Evolutionary conservation across 2,888 invertebrate species (phyloP).

Genomic region (Nemotelus nigrinus): DNA sequence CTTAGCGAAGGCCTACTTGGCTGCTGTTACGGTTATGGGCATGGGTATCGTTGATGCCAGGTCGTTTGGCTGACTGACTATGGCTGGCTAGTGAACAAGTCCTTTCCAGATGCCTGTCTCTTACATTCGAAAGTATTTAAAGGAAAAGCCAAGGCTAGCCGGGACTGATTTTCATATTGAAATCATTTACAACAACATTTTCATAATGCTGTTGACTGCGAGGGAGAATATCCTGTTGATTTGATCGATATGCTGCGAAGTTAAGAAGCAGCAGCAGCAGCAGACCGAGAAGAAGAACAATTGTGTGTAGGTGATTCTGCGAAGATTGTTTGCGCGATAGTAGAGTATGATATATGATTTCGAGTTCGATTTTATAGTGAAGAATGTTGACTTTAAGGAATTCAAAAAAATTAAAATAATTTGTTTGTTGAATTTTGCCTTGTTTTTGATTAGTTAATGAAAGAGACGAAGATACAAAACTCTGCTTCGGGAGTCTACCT

Average conservation of each 20-base stretch:
- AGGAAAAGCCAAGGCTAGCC: slow-evolving; percentile 1
- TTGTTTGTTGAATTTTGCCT: neutral
- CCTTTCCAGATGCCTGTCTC: slow-evolving; percentile 35
- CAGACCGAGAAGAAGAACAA: too few relatives aligned
- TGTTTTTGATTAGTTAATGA: too few relatives aligned
- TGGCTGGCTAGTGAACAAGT: neutral
- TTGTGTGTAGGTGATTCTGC: too few relatives aligned
- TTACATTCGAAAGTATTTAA: slow-evolving; percentile 24
- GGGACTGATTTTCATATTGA: slow-evolving; percentile 22
- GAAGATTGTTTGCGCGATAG: too few relatives aligned
- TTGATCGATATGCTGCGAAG: neutral
- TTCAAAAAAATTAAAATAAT: neutral
- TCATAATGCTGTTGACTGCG: slow-evolving; percentile 1
- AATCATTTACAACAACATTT: neutral
- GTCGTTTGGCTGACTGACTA: too few relatives aligned
- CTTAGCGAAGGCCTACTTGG: neutral
- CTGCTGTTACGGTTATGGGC: too few relatives aligned
- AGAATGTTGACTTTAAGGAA: too few relatives aligned
- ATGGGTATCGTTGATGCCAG: neutral
- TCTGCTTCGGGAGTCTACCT: too few relatives aligned
- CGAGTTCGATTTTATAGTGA: too few relatives aligned
- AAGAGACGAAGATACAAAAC: too few relatives aligned
- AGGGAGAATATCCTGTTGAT: slow-evolving; percentile 26
- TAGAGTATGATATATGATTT: too few relatives aligned
- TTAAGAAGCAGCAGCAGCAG: neutral